A percentile compares a stretch with the other conserved stretches of the same genome.
phyloP scores from a whole-genome alignment of 2,797 vertebrate genomes.

The Sebastes itinus region DNA sequence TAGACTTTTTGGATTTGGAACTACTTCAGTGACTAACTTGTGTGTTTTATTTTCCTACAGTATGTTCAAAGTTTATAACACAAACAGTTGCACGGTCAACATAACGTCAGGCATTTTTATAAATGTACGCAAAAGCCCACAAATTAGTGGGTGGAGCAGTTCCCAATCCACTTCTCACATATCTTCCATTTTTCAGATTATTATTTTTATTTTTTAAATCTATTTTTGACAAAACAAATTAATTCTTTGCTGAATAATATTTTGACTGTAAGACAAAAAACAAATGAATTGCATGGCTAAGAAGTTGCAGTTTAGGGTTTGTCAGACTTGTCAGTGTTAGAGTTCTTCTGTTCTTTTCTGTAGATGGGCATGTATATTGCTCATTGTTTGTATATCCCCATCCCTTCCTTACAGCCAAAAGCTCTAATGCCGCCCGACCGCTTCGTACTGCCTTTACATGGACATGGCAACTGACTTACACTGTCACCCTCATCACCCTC shows the following conservation, averaged over 20 bases:
- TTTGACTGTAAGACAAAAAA: slow-evolving; percentile 69
- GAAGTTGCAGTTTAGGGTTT: slow-evolving; percentile 99
- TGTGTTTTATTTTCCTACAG: slow-evolving; percentile 49
- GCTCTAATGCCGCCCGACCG: slow-evolving; percentile 99
- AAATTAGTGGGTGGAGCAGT: slow-evolving; percentile 87
- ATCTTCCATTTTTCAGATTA: slow-evolving; percentile 65
- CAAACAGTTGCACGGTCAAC: background rate
- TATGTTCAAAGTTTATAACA: background rate
- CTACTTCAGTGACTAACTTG: slow-evolving; percentile 85
- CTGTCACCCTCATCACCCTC: slow-evolving; percentile 92
- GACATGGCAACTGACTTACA: slow-evolving; percentile 99
- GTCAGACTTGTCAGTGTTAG: slow-evolving; percentile 99
- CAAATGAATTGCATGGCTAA: slow-evolving; percentile 95
- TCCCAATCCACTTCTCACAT: slow-evolving; percentile 81
- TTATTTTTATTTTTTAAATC: slow-evolving; percentile 47
- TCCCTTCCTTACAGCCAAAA: slow-evolving; percentile 99
- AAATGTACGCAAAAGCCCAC: slow-evolving; percentile 62
- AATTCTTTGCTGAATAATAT: slow-evolving; percentile 64
- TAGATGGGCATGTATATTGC: slow-evolving; percentile 99
- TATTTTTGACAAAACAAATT: slow-evolving; percentile 68
- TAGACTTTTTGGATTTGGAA: slow-evolving; percentile 85
- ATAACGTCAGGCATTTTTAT: background rate
- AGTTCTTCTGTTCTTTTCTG: slow-evolving; percentile 94
- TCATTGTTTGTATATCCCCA: slow-evolving; percentile 99
- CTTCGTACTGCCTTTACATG: slow-evolving; percentile 99